phyloP scores from a whole-genome alignment of 2,113 vertebrate genomes.

The Gnathonemus echidnorhynchus region DNA sequence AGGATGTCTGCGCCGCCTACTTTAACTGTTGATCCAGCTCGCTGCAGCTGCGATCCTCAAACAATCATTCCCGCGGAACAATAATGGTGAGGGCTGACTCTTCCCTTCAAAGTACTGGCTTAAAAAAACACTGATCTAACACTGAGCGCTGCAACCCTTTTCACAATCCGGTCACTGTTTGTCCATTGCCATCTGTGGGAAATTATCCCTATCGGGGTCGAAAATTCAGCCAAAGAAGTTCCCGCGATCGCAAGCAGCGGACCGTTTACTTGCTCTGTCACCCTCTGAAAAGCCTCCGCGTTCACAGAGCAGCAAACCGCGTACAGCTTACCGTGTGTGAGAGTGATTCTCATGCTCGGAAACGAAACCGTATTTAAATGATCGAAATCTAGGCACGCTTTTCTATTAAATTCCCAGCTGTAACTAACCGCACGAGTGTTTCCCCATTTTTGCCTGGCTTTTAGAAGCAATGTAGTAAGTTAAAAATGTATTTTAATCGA shows the following conservation, averaged over 20 bases:
- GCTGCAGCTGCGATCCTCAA: slow-evolving; percentile 66
- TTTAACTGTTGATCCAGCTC: slow-evolving; percentile 64
- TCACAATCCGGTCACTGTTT: slow-evolving; percentile 61
- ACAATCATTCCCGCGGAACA: slow-evolving; percentile 66
- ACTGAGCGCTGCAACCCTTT: slow-evolving; percentile 45
- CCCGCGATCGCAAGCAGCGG: not conserved
- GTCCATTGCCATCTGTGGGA: slow-evolving; percentile 65
- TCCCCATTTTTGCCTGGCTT: not conserved
- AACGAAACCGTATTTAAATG: not conserved
- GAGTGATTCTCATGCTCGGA: not conserved
- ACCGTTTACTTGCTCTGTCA: not conserved
- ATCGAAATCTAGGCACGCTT: not conserved
- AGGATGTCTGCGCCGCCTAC: slow-evolving; percentile 69
- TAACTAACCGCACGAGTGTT: not conserved
- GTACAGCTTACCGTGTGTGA: not conserved
- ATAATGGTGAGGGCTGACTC: slow-evolving; percentile 63
- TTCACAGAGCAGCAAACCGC: not conserved
- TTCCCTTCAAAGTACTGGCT: slow-evolving; percentile 59
- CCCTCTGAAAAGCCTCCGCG: not conserved
- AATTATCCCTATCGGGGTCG: slow-evolving; percentile 58
- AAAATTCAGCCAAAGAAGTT: slow-evolving; percentile 43
- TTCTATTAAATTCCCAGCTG: not conserved
- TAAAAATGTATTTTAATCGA: not conserved
- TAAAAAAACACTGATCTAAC: slow-evolving; percentile 50
- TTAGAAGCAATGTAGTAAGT: not conserved